phyloP scores from a whole-genome alignment of 2,113 vertebrate genomes.

The Corythaixoides concolor region DNA sequence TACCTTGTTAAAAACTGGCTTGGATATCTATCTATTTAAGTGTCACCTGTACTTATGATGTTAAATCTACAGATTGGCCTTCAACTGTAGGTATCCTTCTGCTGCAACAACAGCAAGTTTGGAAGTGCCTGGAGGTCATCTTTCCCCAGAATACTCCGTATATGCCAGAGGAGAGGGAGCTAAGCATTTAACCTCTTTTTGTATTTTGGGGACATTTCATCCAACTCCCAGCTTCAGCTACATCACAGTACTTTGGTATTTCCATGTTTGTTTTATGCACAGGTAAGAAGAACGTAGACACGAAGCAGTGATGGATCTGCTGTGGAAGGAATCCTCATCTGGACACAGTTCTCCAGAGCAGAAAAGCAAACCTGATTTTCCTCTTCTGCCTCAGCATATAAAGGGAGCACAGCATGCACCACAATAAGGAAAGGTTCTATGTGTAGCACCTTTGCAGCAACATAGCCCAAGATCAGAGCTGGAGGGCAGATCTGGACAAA shows the following conservation, averaged over 20 bases:
- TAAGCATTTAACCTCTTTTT: background rate
- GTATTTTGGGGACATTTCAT: background rate
- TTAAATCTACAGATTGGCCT: background rate
- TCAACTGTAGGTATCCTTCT: background rate
- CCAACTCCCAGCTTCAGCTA: background rate
- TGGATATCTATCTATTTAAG: background rate
- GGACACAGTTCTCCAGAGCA: background rate
- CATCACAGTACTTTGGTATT: background rate
- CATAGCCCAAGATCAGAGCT: background rate
- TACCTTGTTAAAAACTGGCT: background rate
- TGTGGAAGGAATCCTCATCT: background rate
- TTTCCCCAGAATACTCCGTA: background rate
- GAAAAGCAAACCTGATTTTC: background rate
- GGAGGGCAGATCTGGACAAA: background rate
- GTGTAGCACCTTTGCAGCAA: background rate
- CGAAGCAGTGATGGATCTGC: background rate
- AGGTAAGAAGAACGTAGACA: background rate
- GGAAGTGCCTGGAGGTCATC: background rate
- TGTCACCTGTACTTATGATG: background rate
- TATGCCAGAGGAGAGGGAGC: background rate
- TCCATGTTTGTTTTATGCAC: background rate
- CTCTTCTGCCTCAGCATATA: background rate
- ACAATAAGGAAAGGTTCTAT: background rate
- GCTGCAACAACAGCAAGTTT: background rate
- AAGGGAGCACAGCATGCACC: background rate